Evolutionary conservation across 2,797 vertebrate species (phyloP), one percentile per base, ranked within the genome.

Genomic region (Prunella strophiata): DNA sequence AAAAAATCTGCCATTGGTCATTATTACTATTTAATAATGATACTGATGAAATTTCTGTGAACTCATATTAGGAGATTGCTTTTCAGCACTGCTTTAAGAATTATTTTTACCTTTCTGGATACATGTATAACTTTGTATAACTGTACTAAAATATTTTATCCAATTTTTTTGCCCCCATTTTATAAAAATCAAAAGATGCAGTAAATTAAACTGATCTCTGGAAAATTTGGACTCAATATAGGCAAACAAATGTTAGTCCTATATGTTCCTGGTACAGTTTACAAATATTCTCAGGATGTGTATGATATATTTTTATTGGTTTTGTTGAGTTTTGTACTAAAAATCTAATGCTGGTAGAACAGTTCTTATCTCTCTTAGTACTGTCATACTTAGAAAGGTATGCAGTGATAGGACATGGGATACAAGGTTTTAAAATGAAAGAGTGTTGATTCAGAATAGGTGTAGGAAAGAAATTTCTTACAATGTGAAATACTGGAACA

Each of bases 201-300:
- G 7, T 19, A 78, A 61, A 23, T 74, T 66, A 80, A 80, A 50
- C 18, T 19, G 20, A 34, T 75, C 16, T 57, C 25, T 25, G 26
- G 21, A 89, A 70, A 75, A 70, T 25, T n/a, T 62, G 11, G 32
- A 32, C 12, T 29, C 8, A 21, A 25, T 61, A 15, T 40, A 47
- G 55, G 57, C 7, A 68, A 50, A 23, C 1, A 58, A 57, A 54
- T 62, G 4, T 8, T 43, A 65, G 25, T 36, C 48, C 23, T 67
- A 0, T 34, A 13, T 57, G 32, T 2, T 2, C 2, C 19, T 8
- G 2, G 2, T 66, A 16, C 18, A 66, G 14, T 68, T 84, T 79
- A 36, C 36, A 36, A 9, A 36, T 6, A 27, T 83, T 81, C 55
- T 79, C 42, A 34, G 40, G 13, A 78, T 10, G 18, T 27, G 2